A percentile compares a stretch with the other conserved stretches of the same genome.
Evolutionary conservation across 2,797 vertebrate genomes (phyloP).

Genomic region (Pseudochirops corinnae): DNA sequence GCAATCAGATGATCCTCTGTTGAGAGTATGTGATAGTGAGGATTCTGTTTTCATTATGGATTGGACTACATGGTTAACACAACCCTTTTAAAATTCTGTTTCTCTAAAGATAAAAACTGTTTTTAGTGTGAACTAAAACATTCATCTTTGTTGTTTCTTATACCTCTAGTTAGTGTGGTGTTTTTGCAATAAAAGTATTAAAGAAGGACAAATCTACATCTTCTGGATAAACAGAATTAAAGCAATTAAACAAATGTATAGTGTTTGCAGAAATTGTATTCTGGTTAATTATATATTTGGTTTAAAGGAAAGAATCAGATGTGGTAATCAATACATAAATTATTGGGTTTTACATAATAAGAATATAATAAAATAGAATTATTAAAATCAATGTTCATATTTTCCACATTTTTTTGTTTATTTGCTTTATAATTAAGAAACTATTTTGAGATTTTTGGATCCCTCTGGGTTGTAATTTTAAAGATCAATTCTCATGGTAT

Average conservation of each 20-base stretch:
- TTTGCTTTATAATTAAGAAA: not conserved
- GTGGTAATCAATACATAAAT: not conserved
- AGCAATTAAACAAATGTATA: not conserved
- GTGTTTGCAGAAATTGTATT: not conserved
- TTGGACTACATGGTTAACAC: not conserved
- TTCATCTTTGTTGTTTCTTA: not conserved
- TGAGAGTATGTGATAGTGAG: not conserved
- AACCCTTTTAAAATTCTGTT: not conserved
- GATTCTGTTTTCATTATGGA: not conserved
- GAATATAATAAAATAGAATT: not conserved
- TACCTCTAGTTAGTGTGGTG: not conserved
- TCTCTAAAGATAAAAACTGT: not conserved
- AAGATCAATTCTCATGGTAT: not conserved
- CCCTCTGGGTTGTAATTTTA: no score
- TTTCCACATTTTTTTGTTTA: not conserved
- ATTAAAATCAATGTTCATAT: not conserved
- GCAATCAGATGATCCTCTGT: not conserved
- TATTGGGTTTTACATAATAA: not conserved
- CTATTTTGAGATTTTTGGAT: not conserved
- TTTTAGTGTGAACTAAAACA: not conserved
- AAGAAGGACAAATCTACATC: not conserved
- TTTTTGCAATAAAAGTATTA: not conserved
- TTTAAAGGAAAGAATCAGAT: no score
- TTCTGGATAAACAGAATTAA: not conserved
- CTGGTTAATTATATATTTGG: not conserved